A percentile compares a stretch with the other conserved stretches of the same genome.
phyloP scores from a whole-genome alignment of 2,888 invertebrate genomes.

The Patella pellucida region DNA sequence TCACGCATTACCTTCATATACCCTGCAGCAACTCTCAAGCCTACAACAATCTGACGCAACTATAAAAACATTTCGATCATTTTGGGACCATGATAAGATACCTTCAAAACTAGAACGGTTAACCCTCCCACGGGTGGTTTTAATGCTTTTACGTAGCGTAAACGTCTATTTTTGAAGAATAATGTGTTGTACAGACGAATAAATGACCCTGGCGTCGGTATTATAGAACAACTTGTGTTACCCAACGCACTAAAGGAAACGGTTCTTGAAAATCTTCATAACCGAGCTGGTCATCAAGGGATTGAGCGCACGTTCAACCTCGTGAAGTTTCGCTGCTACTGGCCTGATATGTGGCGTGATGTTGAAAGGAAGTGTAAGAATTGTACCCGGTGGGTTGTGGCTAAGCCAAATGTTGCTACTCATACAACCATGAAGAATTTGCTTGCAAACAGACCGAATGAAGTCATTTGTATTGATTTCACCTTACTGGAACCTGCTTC shows the following conservation, averaged over 20 bases:
- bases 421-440: constrained; percentile 27
- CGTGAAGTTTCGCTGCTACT: constrained; percentile 35
- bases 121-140: too few species aligned
- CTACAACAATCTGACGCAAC: too few species aligned
- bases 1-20: too few species aligned
- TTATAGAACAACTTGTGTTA: constrained; percentile 22
- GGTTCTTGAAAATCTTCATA: constrained; percentile 28
- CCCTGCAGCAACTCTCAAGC: too few species aligned
- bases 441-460: constrained; percentile 35
- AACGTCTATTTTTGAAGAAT: constrained; percentile 8
- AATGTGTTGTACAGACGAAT: constrained; percentile 22
- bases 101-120: background rate
- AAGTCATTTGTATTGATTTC: constrained; percentile 45
- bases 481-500: constrained; percentile 34
- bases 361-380: constrained; percentile 28
- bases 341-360: constrained; percentile 40
- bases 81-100: background rate
- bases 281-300: constrained; percentile 36
- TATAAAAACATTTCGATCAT: background rate
- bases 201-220: constrained; percentile 14
- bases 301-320: constrained; percentile 32
- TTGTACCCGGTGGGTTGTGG: constrained; percentile 38
- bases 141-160: too few species aligned
- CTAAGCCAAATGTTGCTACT: constrained; percentile 21
- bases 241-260: constrained; percentile 10